Evolutionary conservation across 53 echinoderm and acorn worm genomes (phyloP).

Genomic region (Luidia sarsii): DNA sequence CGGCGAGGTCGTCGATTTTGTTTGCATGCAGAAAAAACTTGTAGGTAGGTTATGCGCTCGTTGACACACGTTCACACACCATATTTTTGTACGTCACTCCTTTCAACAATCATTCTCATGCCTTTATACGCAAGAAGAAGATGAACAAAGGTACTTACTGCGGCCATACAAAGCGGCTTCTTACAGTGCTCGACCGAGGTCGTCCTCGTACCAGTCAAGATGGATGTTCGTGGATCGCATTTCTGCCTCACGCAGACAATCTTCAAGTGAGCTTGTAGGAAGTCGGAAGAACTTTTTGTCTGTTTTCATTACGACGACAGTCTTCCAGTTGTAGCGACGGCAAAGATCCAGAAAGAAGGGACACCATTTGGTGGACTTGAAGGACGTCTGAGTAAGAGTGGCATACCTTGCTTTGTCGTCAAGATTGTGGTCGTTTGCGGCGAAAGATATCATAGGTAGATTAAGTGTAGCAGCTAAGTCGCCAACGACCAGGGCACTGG

Average conservation of each 20-base stretch:
- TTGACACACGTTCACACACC: too few relatives aligned
- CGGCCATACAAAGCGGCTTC: slow-evolving; percentile 12
- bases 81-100: too few relatives aligned
- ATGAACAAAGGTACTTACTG: slow-evolving; percentile 22
- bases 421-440: slow-evolving; percentile 12
- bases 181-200: not conserved
- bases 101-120: too few relatives aligned
- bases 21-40: too few relatives aligned
- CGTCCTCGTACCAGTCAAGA: not conserved
- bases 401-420: slow-evolving; percentile 53
- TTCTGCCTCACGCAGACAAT: not conserved
- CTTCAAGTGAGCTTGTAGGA: not conserved
- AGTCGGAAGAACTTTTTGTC: not conserved
- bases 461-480: slow-evolving; percentile 72
- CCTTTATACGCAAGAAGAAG: too few relatives aligned
- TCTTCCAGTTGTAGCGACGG: not conserved
- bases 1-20: too few relatives aligned
- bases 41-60: too few relatives aligned
- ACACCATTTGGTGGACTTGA: not conserved
- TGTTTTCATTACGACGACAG: not conserved
- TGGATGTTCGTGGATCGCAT: not conserved
- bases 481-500: slow-evolving; percentile 52
- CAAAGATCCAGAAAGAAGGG: not conserved
- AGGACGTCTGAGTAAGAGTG: slow-evolving; percentile 38
- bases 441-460: slow-evolving; percentile 60